Conservation (phyloP, 2,888 invertebrate genomes). For the Drosophila meridionalis region DNA sequence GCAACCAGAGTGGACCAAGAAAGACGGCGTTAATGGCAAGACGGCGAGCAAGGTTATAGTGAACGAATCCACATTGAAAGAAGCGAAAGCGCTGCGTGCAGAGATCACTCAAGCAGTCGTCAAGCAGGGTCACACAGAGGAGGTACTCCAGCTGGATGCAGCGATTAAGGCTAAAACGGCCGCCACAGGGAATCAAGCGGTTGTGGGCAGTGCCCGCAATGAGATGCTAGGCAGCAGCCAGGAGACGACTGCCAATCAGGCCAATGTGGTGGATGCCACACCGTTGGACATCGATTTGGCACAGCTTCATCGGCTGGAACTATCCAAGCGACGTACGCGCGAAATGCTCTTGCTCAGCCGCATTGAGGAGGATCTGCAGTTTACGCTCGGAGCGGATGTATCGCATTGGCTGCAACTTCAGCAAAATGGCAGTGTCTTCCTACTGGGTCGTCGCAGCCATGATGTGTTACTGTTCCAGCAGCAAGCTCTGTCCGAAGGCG, state of each 20-base stretch:
- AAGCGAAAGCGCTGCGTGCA: slow-evolving; percentile 41
- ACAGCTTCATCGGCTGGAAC: slow-evolving; percentile 72
- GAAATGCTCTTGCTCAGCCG: slow-evolving; percentile 79
- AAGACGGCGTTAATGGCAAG: not conserved
- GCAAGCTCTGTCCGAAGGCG: slow-evolving; percentile 1
- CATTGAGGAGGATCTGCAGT: slow-evolving; percentile 81
- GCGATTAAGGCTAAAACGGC: slow-evolving; percentile 23
- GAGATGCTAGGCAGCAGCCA: slow-evolving; percentile 53
- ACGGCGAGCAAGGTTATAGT: slow-evolving; percentile 67
- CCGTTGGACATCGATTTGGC: slow-evolving; percentile 64
- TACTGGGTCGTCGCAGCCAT: slow-evolving; percentile 74
- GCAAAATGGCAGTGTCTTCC: slow-evolving; percentile 68
- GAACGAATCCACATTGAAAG: slow-evolving; percentile 56
- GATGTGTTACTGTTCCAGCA: slow-evolving; percentile 73
- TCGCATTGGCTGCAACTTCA: slow-evolving; percentile 78
- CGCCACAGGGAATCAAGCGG: not conserved
- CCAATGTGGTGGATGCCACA: slow-evolving; percentile 72
- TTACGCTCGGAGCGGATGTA: slow-evolving; percentile 73
- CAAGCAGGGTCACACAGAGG: slow-evolving; percentile 44
- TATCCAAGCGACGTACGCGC: slow-evolving; percentile 76
- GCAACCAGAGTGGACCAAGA: slow-evolving; percentile 81
- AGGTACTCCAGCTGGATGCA: slow-evolving; percentile 50
- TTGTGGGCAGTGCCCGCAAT: slow-evolving; percentile 13
- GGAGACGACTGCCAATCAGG: slow-evolving; percentile 11
- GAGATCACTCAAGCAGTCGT: slow-evolving; percentile 57